Percentiles rank a stretch among this genome's conserved stretches.
These are phyloP conservation scores for Perognathus longimembris DNA, from an alignment of 2,113 vertebrate genomes.

Conservation along the genomic window DNA sequence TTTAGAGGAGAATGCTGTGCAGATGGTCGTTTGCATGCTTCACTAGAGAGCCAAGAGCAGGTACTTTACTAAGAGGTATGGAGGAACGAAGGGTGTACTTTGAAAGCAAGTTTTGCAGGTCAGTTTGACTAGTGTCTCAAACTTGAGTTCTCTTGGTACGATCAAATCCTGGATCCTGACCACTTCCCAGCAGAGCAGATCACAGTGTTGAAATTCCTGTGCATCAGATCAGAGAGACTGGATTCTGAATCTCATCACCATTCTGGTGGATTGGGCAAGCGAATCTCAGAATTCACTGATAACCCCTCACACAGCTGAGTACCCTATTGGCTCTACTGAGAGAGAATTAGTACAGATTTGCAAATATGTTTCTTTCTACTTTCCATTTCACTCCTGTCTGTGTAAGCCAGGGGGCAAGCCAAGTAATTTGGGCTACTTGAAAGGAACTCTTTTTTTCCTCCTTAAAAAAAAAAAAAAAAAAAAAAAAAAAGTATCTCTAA, in stretches of 20 bases:
- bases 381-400: neutral
- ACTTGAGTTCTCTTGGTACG: neutral
- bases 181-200: neutral
- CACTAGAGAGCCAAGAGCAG: constrained; percentile 36
- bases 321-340: neutral
- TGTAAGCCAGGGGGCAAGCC: neutral
- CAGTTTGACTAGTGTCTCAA: neutral
- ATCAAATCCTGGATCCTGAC: neutral
- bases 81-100: neutral
- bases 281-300: neutral
- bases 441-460: too few relatives aligned
- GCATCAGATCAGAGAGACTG: accelerated
- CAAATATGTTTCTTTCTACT: neutral
- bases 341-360: neutral
- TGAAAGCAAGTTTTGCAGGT: neutral
- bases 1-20: constrained; percentile 47
- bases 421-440: too few relatives aligned
- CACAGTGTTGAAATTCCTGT: accelerated
- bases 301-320: neutral
- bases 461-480: too few relatives aligned
- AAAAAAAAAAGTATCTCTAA: too few relatives aligned
- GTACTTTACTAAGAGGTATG: neutral
- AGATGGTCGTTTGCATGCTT: constrained; percentile 49
- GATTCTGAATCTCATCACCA: too few relatives aligned
- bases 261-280: too few relatives aligned